Conservation (phyloP, 2,888 invertebrate genomes). For the Cabera pusaria region DNA sequence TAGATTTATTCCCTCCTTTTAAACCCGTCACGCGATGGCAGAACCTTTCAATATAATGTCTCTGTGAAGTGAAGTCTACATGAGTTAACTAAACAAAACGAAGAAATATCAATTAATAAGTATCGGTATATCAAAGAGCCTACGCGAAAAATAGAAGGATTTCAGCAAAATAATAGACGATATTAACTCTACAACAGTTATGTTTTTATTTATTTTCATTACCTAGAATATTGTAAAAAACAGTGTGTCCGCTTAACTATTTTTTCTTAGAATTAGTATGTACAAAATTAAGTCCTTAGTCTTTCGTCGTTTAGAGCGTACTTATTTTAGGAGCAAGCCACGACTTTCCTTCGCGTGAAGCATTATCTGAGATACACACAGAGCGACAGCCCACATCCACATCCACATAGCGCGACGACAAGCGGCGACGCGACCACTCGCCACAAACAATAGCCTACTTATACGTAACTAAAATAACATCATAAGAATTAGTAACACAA, state of each 20-base stretch:
- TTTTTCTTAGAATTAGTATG: constrained; percentile 72
- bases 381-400: constrained; percentile 37
- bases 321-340: constrained; percentile 62
- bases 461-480: constrained; percentile 46
- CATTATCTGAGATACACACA: constrained; percentile 44
- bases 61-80: no score
- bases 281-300: constrained; percentile 79
- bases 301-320: constrained; percentile 73
- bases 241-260: constrained; percentile 74
- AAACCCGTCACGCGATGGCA: no score
- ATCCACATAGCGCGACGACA: no score
- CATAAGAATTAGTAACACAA: constrained; percentile 67
- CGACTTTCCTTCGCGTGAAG: constrained; percentile 47
- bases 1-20: constrained; percentile 57
- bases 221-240: constrained; percentile 81
- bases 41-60: no score
- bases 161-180: constrained; percentile 73
- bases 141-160: constrained; percentile 57
- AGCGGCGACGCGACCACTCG: constrained; percentile 13
- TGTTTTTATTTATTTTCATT: constrained; percentile 69
- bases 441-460: constrained; percentile 29
- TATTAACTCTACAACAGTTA: constrained; percentile 77
- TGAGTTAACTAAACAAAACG: constrained; percentile 38
- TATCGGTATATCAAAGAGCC: constrained; percentile 46
- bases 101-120: constrained; percentile 34